These are phyloP conservation scores for Vulpes lagopus DNA, from an alignment of 2,113 vertebrate species.

Conservation along the genomic window DNA sequence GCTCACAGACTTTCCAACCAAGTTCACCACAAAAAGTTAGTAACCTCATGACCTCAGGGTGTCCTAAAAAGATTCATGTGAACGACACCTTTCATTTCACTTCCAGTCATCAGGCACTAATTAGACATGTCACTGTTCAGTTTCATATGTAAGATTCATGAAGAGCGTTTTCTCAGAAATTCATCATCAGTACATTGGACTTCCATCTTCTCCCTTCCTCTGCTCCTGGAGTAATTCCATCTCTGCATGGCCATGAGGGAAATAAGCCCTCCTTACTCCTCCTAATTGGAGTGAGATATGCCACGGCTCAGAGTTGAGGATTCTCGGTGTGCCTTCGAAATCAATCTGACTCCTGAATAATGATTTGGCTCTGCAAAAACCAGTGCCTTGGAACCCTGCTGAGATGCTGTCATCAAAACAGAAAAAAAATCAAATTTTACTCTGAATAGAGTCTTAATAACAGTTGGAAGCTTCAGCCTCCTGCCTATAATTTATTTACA, in stretches of 20 bases:
- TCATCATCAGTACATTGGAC: not conserved
- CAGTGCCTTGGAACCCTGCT: conserved; percentile 48
- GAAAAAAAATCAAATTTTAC: conserved; percentile 63
- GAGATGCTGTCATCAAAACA: conserved; percentile 69
- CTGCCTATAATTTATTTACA: conserved; percentile 84
- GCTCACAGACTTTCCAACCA: not conserved
- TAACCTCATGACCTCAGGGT: not conserved
- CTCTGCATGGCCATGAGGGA: conserved; percentile 23
- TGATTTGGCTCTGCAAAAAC: conserved; percentile 54
- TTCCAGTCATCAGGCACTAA: conserved; percentile 47
- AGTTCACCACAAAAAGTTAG: not conserved
- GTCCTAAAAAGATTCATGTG: conserved; percentile 46
- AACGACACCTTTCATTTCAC: conserved; percentile 58
- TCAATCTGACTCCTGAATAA: conserved; percentile 65
- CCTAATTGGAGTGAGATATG: conserved; percentile 61
- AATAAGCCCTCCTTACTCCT: not conserved
- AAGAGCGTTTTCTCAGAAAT: conserved; percentile 49
- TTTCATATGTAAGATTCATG: conserved; percentile 68
- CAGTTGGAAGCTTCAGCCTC: conserved; percentile 81
- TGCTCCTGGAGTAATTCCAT: not conserved
- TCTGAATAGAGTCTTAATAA: conserved; percentile 82
- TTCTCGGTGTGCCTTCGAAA: conserved; percentile 38
- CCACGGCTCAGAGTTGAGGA: not conserved
- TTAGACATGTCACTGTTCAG: conserved; percentile 46
- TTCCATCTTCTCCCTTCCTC: not conserved